Base-by-base conservation (phyloP, 2,888 invertebrate species). In the Drosophila paramelanica region DNA sequence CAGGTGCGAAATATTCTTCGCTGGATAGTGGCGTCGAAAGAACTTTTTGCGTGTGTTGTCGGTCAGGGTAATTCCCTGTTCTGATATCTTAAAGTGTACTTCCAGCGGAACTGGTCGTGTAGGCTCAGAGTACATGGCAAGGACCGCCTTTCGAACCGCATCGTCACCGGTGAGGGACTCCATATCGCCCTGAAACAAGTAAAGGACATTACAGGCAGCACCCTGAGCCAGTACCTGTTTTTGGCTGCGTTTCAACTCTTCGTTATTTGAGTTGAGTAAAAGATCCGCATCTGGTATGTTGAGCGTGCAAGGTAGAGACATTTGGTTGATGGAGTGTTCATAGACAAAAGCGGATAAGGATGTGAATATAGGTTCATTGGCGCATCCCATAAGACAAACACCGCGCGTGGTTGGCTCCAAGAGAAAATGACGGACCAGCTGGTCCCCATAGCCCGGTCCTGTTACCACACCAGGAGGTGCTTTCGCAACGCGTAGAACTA, bases 331-430 rank as follows among this genome's bases (percentile, higher is more conserved):
- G 3, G 98, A 98, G 93, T 99, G 99, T 91, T 99, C 99, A 93
- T 99, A 99, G 31, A 99, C 98, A 66, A 99, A 94, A 0, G 99
- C 99, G 1, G 99, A 98, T 7, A 99, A 94, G 23, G 98, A 98
- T 84, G 97, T 97, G 93, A 99, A 99, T 0, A 98, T 98, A 0
- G 99, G 99, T 92, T 99, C 99, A 91, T 98, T 98, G 73, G 96
- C 95, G 91, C 98, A 98, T 46, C 99, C 98, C 91, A 98, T 97
- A 67, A 99, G 94, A 46, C 98, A 94, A 59, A 99, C 99, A 57
- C 99, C 99, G 77, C 98, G 95, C n/a, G 97, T 96, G 13, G 98
- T 98, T 5, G 98, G 98, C 92, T 99, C 99, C 79, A 99, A 97
- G 47, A 99, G 94, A 93, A 99, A 99, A 93, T 99, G 99, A 5